Evolutionary conservation across 2,888 invertebrate genomes (phyloP).

Genomic region (Folsomia manolachei): DNA sequence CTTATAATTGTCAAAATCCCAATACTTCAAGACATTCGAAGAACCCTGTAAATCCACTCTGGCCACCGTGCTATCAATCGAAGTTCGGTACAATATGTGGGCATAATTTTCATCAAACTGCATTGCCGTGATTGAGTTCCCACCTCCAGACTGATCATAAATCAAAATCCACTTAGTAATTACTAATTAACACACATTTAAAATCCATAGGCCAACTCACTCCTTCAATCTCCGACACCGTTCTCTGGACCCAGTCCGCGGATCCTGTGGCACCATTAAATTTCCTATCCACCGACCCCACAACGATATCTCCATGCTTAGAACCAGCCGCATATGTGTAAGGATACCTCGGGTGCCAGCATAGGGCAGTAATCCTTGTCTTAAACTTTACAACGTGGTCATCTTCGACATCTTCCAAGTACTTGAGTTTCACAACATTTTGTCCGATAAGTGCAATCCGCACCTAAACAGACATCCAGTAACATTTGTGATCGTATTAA

Average conservation of each 20-base stretch:
- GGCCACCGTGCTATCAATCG: slow-evolving; percentile 38
- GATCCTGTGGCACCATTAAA: background rate
- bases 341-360: slow-evolving; percentile 41
- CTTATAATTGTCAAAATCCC: slow-evolving; percentile 26
- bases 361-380: slow-evolving; percentile 31
- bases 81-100: slow-evolving; percentile 33
- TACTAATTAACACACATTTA: too few relatives aligned
- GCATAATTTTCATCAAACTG: slow-evolving; percentile 31
- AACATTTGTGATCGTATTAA: too few relatives aligned
- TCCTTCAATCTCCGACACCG: slow-evolving; percentile 23
- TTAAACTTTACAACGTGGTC: slow-evolving; percentile 14
- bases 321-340: slow-evolving; percentile 33
- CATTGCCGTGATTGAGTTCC: slow-evolving; percentile 38
- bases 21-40: slow-evolving; percentile 13
- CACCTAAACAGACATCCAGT: too few relatives aligned
- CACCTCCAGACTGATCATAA: slow-evolving; percentile 38
- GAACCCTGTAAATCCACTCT: slow-evolving; percentile 19
- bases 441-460: slow-evolving; percentile 21
- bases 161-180: too few relatives aligned
- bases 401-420: background rate
- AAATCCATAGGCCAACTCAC: too few relatives aligned
- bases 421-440: slow-evolving; percentile 16
- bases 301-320: slow-evolving; percentile 41
- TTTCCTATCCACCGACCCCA: slow-evolving; percentile 20
- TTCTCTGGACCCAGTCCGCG: slow-evolving; percentile 16